Conservation (phyloP, 1,140 invertebrate species). For the Limonius californicus region DNA sequence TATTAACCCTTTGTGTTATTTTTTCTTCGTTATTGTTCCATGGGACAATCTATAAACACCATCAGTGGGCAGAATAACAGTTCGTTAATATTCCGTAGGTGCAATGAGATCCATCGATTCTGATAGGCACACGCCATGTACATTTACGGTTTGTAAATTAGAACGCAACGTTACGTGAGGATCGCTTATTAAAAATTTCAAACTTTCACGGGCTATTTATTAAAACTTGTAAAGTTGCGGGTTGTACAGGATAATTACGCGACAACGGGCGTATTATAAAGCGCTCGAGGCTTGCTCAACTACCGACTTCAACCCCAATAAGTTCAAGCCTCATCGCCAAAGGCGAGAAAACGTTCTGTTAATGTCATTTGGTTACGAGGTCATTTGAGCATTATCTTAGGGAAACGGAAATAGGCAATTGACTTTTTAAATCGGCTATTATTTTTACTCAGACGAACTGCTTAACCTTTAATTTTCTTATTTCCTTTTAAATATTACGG, state of each 20-base stretch:
- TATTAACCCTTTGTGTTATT: slow-evolving; percentile 2
- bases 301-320: slow-evolving; percentile 13
- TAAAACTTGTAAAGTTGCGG: slow-evolving; percentile 20
- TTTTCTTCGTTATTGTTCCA: too few species aligned
- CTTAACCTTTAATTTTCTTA: slow-evolving; percentile 10
- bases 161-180: neutral
- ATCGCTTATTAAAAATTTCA: slow-evolving; percentile 2
- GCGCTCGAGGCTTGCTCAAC: neutral
- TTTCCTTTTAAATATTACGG: neutral
- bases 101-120: too few species aligned
- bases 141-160: too few species aligned
- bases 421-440: slow-evolving; percentile 37
- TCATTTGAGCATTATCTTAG: slow-evolving; percentile 29
- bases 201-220: slow-evolving; percentile 18
- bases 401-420: slow-evolving; percentile 36
- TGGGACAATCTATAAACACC: too few species aligned
- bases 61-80: too few species aligned
- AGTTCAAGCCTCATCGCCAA: slow-evolving; percentile 24
- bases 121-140: too few species aligned
- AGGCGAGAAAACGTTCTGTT: slow-evolving; percentile 35
- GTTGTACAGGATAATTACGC: slow-evolving; percentile 30
- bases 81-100: too few species aligned
- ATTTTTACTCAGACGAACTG: slow-evolving; percentile 22
- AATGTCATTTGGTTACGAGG: slow-evolving; percentile 36
- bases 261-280: slow-evolving; percentile 27